These are phyloP conservation scores for Ctena decussata DNA, from an alignment of 2,888 invertebrate species.

Conservation along the genomic window DNA sequence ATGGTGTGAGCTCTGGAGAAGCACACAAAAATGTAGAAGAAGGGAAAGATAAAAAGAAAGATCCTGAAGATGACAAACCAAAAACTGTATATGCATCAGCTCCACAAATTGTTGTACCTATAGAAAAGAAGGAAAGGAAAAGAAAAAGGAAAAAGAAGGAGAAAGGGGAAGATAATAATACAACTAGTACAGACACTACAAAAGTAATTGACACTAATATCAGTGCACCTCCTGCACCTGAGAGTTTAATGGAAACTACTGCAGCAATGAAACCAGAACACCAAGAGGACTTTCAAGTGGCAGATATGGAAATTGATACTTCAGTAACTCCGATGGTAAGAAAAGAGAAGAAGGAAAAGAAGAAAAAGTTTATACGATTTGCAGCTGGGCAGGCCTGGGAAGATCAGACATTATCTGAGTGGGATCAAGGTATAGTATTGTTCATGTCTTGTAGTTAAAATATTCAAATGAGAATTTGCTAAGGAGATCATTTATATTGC, in stretches of 20 bases:
- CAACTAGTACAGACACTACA: not conserved
- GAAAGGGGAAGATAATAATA: slow-evolving; percentile 9
- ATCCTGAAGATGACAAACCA: slow-evolving; percentile 65
- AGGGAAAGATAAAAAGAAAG: slow-evolving; percentile 25
- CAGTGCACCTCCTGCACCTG: not conserved
- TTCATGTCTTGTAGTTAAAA: no score
- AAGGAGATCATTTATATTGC: no score
- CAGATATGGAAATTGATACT: slow-evolving; percentile 65
- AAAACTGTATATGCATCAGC: slow-evolving; percentile 84
- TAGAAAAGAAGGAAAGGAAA: slow-evolving; percentile 70
- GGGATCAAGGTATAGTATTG: slow-evolving; percentile 96
- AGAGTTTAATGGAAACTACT: not conserved
- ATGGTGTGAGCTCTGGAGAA: slow-evolving; percentile 62
- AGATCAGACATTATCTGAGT: slow-evolving; percentile 96
- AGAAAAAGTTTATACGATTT: slow-evolving; percentile 93
- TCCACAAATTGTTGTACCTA: slow-evolving; percentile 73
- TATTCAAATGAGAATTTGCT: no score
- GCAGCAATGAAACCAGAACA: not conserved
- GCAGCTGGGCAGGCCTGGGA: slow-evolving; percentile 99
- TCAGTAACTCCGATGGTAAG: slow-evolving; percentile 42
- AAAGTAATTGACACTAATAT: not conserved
- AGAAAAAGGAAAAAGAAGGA: slow-evolving; percentile 67
- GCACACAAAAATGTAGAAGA: slow-evolving; percentile 36
- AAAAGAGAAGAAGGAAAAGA: slow-evolving; percentile 89
- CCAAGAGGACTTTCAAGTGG: slow-evolving; percentile 49